Percentiles rank a stretch among this genome's conserved stretches.
Conservation (phyloP, 1,140 invertebrate species). For the Vollenhovia emeryi region DNA sequence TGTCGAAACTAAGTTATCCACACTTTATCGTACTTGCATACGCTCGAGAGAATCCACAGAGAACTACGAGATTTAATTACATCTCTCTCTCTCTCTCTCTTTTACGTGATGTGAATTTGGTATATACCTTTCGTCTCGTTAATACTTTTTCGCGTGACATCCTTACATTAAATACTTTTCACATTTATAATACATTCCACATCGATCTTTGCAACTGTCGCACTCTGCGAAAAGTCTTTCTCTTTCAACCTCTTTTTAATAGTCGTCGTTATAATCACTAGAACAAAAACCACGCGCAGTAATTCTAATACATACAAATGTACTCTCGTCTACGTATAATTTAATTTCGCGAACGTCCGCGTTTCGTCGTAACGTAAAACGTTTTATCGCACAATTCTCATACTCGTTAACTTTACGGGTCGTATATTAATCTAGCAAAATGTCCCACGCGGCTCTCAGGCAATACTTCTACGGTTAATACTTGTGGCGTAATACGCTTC, state of each 20-base stretch:
- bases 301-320: slow-evolving; percentile 41
- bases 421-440: slow-evolving; percentile 27
- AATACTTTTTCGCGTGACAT: slow-evolving; percentile 23
- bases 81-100: slow-evolving; percentile 24
- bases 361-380: slow-evolving; percentile 8
- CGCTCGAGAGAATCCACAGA: slow-evolving; percentile 41
- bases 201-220: slow-evolving; percentile 41
- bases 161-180: slow-evolving; percentile 57
- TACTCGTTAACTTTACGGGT: slow-evolving; percentile 12
- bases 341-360: not conserved
- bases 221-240: not conserved
- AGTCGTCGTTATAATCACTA: slow-evolving; percentile 52
- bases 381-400: slow-evolving; percentile 11
- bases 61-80: slow-evolving; percentile 40
- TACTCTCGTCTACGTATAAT: slow-evolving; percentile 9
- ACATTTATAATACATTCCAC: slow-evolving; percentile 40
- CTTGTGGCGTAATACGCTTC: slow-evolving; percentile 11
- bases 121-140: slow-evolving; percentile 34
- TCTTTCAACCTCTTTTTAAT: slow-evolving; percentile 18
- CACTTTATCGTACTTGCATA: slow-evolving; percentile 24
- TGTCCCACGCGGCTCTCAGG: not conserved
- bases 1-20: not conserved
- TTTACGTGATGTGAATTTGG: slow-evolving; percentile 54
- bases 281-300: slow-evolving; percentile 54
- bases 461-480: slow-evolving; percentile 30